phyloP scores from a whole-genome alignment of 2,797 vertebrate species.

The Sebastes variabilis region DNA sequence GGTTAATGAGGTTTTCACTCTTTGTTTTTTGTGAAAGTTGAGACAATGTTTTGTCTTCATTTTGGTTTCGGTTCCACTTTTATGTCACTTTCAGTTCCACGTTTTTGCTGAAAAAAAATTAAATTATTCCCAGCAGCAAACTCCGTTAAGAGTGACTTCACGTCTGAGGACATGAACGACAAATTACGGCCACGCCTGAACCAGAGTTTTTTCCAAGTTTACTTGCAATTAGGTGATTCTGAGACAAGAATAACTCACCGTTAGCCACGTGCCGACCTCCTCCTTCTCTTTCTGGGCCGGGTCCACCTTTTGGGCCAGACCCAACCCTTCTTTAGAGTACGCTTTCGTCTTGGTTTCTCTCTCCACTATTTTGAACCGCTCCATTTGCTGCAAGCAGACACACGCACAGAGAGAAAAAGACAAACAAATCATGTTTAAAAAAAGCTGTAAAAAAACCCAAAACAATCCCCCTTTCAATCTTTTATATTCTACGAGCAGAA shows the following conservation, averaged over 20 bases:
- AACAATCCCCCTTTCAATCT: not conserved
- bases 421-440: not conserved
- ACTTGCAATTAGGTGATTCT: too few relatives aligned
- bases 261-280: conserved; percentile 92
- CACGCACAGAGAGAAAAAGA: not conserved
- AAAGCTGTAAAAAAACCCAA: not conserved
- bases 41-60: not conserved
- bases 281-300: conserved; percentile 94
- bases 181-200: not conserved
- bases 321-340: conserved; percentile 93
- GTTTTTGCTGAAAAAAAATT: not conserved
- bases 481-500: not conserved
- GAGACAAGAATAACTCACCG: conserved; percentile 77
- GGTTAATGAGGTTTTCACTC: not conserved
- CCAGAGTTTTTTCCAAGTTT: not conserved
- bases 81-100: conserved; percentile 14
- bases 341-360: conserved; percentile 95
- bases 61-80: not conserved
- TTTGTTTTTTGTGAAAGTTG: not conserved
- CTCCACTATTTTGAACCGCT: conserved; percentile 94
- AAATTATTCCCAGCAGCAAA: not conserved
- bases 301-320: conserved; percentile 92
- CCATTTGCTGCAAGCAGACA: conserved; percentile 88
- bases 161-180: not conserved
- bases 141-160: not conserved